Evolutionary conservation across 2,888 invertebrate genomes (phyloP), one percentile per base, ranked within the genome.

Genomic region (Incurvaria masculella): DNA sequence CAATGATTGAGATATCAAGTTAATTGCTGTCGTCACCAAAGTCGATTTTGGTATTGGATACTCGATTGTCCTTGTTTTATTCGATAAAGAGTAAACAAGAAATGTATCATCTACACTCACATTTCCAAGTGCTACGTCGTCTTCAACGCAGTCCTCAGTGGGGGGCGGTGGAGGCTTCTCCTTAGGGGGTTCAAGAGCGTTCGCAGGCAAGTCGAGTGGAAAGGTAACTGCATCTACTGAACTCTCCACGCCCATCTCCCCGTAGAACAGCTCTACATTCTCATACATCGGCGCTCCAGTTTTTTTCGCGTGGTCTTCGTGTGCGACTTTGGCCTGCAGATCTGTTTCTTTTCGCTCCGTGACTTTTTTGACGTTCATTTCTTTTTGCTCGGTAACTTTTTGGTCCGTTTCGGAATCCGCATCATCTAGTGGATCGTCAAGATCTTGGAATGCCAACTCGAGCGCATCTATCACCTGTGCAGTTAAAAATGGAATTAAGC

Each of bases 81-180:
- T n/a, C n/a, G n/a, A n/a, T n/a, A n/a, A n/a, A n/a, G n/a, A n/a
- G n/a, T n/a, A n/a, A n/a, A n/a, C n/a, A n/a, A n/a, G n/a, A n/a
- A n/a, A n/a, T n/a, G n/a, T n/a, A n/a, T 14, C 10, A 38, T n/a
- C n/a, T n/a, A 11, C 51, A 72, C 74, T 68, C 59, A 74, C 80
- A 63, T 70, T 74, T 52, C 72, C 72, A 41, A 73, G 67, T 49
- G 81, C 69, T 58, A 75, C 76, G 57, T 78, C 66, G 20, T 45
- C 27, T 14, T 72, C 73, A 5, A 56, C 57, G 11, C 50, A 56
- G 43, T 79, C 76, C 47, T 85, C 85, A 46, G 79, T 78, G 0
- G 90, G 90, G 2, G 89, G 89, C 11, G 92, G 92, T 2, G 92
- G 92, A 21, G 92, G 93, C 60, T 91, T 91, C 62, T 91, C 91